Conservation (phyloP, 2,113 vertebrate genomes). For the Hippocampus guttulatus region DNA sequence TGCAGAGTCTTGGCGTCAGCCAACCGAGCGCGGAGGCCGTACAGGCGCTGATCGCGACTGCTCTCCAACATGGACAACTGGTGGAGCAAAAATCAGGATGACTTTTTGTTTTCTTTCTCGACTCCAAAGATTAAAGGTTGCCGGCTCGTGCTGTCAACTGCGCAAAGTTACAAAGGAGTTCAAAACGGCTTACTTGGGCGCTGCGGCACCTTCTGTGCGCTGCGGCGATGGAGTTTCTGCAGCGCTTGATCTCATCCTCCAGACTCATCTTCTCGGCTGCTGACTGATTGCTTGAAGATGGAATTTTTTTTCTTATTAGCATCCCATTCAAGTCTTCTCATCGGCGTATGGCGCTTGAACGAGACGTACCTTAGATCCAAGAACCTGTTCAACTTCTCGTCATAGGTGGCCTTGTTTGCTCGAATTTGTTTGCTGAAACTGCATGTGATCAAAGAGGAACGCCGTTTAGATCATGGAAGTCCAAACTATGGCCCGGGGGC, state of each 20-base stretch:
- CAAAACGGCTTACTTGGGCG: slow-evolving; percentile 71
- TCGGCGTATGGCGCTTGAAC: neutral
- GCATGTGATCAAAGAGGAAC: neutral
- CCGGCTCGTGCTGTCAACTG: too few species aligned
- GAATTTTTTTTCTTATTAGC: too few species aligned
- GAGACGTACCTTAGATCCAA: slow-evolving; percentile 74
- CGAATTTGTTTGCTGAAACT: slow-evolving; percentile 69
- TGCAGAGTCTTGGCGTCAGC: slow-evolving; percentile 42
- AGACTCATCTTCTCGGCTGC: slow-evolving; percentile 77
- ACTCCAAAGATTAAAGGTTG: too few species aligned
- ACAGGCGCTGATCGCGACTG: slow-evolving; percentile 33
- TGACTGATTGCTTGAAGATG: slow-evolving; percentile 71
- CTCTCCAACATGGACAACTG: slow-evolving; percentile 57
- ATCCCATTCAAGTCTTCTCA: neutral
- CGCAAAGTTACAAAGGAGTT: too few species aligned
- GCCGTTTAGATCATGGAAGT: too few species aligned
- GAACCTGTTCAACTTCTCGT: slow-evolving; percentile 56
- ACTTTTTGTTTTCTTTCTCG: too few species aligned
- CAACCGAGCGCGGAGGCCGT: slow-evolving; percentile 42
- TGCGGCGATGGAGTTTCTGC: slow-evolving; percentile 45
- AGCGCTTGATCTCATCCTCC: slow-evolving; percentile 78
- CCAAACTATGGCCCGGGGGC: too few species aligned
- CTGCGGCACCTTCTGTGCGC: slow-evolving; percentile 67
- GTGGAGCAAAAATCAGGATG: neutral
- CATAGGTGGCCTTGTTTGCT: slow-evolving; percentile 68